Evolutionary conservation across 2,797 vertebrate genomes (phyloP).

Genomic region (Sebastes umbrosus): DNA sequence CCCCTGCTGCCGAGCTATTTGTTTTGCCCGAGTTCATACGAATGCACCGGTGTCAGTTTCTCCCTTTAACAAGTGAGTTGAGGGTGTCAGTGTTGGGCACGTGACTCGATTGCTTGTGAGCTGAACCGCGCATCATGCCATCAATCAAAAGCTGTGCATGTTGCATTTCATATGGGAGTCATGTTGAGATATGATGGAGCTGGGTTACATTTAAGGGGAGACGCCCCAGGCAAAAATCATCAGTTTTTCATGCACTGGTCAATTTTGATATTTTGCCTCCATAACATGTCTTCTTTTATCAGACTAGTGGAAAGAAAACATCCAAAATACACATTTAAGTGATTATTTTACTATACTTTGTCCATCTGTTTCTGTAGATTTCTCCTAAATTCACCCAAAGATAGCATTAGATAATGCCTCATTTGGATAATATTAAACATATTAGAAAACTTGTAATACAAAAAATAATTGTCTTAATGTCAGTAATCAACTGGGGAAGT

Average conservation of each 20-base stretch:
- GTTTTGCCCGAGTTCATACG: constrained; percentile 43
- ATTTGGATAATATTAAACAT: too few relatives aligned
- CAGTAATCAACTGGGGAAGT: too few relatives aligned
- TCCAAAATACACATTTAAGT: too few relatives aligned
- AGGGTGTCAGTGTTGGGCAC: not conserved
- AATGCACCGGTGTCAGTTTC: constrained; percentile 19
- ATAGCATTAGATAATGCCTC: not conserved
- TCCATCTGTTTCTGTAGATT: not conserved
- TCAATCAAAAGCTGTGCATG: not conserved
- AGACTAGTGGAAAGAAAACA: too few relatives aligned
- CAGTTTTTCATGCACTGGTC: not conserved
- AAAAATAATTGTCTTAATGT: too few relatives aligned
- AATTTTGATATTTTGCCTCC: not conserved
- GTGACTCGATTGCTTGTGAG: constrained; percentile 8
- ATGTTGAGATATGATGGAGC: not conserved
- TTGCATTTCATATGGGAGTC: not conserved
- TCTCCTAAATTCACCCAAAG: not conserved
- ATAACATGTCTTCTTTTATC: too few relatives aligned
- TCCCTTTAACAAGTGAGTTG: not conserved
- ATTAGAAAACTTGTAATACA: too few relatives aligned
- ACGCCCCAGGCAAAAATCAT: not conserved
- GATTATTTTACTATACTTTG: not conserved
- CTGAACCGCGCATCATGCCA: not conserved
- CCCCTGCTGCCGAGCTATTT: constrained; percentile 45
- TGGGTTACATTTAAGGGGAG: not conserved